Evolutionary conservation across 2,888 invertebrate genomes (phyloP).

Genomic region (Leucophenga montana): DNA sequence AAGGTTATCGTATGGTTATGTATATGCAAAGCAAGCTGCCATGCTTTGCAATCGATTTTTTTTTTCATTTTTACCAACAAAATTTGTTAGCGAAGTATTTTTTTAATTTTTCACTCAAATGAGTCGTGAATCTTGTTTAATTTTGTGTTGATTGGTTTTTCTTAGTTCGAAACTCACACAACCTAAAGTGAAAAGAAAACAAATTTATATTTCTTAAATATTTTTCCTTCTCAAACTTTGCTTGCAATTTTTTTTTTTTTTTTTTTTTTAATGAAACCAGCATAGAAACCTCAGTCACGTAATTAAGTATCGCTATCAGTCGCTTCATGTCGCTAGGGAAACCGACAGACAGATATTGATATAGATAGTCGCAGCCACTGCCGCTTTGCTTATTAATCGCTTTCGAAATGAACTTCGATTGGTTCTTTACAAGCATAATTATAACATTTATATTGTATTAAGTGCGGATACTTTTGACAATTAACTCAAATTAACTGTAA

Average conservation of each 20-base stretch:
- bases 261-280: background rate
- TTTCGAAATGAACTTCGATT: conserved; percentile 2
- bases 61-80: conserved; percentile 27
- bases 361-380: background rate
- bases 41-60: background rate
- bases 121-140: conserved; percentile 53
- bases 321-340: background rate
- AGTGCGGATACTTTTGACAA: conserved; percentile 29
- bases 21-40: background rate
- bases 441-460: background rate
- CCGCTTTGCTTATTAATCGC: conserved; percentile 54
- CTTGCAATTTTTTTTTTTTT: background rate
- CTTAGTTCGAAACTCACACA: conserved; percentile 14
- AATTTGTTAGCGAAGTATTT: conserved; percentile 46
- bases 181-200: background rate
- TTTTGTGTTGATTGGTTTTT: conserved; percentile 58
- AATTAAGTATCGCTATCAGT: conserved; percentile 44
- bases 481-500: conserved; percentile 54
- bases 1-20: too few relatives aligned
- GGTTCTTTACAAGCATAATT: background rate
- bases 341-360: background rate
- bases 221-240: conserved; percentile 28
- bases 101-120: conserved; percentile 58
- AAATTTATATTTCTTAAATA: conserved; percentile 23
- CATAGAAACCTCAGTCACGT: conserved; percentile 47